Evolutionary conservation across 2,888 invertebrate species (phyloP).

Genomic region (Drosophila dives): DNA sequence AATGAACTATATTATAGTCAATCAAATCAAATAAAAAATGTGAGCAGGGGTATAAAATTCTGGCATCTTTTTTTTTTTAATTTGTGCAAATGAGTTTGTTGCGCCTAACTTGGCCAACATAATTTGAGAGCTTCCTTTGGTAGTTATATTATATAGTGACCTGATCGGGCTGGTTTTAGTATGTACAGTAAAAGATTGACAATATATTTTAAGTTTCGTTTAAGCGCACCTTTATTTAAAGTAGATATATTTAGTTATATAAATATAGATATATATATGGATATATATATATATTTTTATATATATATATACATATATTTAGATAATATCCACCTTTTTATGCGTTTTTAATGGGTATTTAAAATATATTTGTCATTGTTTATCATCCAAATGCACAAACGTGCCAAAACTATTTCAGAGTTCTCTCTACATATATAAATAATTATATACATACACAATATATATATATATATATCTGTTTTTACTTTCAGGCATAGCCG

Average conservation of each 20-base stretch:
- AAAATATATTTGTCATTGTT: not conserved
- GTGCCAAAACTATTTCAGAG: slow-evolving; percentile 19
- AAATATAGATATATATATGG: not conserved
- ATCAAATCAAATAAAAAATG: too few species aligned
- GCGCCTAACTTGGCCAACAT: not conserved
- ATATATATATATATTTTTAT: not conserved
- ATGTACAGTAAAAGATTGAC: not conserved
- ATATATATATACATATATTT: not conserved
- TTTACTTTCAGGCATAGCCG: slow-evolving; percentile 37
- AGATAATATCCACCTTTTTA: not conserved
- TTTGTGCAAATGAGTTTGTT: not conserved
- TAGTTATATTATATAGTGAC: not conserved
- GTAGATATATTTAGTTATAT: too few species aligned
- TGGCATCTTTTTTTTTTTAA: not conserved
- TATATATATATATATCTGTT: slow-evolving; percentile 9
- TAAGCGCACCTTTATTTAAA: not conserved
- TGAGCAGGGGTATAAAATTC: not conserved
- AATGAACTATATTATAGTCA: too few species aligned
- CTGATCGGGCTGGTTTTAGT: not conserved
- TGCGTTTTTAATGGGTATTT: not conserved
- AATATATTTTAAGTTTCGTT: not conserved
- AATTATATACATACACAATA: not conserved
- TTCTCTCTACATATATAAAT: not conserved
- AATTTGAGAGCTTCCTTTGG: not conserved
- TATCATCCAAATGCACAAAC: slow-evolving; percentile 22